A percentile compares a stretch with the other conserved stretches of the same genome.
These are phyloP conservation scores for Trissolcus basalis DNA, from an alignment of 1,140 invertebrate genomes.

Conservation along the genomic window DNA sequence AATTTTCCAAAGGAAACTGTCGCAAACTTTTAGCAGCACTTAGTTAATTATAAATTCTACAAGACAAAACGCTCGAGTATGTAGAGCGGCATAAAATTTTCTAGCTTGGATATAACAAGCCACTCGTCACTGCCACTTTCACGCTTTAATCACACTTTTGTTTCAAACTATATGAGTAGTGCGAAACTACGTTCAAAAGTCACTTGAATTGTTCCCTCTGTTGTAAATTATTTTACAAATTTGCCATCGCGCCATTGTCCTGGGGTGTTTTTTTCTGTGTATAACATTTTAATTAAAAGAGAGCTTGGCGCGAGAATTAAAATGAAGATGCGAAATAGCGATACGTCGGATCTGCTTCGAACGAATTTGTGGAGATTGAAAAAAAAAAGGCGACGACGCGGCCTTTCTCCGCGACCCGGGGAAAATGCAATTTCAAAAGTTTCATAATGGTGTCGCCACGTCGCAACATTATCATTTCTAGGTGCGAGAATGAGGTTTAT, in stretches of 20 bases:
- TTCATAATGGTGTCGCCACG: conserved; percentile 51
- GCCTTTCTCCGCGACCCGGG: conserved; percentile 5
- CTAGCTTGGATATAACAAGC: conserved; percentile 24
- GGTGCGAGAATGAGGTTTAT: conserved; percentile 57
- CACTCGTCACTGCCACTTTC: conserved; percentile 32
- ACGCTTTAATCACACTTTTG: conserved; percentile 43
- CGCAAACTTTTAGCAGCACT: conserved; percentile 26
- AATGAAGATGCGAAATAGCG: conserved; percentile 13
- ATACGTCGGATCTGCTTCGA: conserved; percentile 18
- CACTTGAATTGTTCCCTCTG: not conserved
- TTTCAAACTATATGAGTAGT: conserved; percentile 35
- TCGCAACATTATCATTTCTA: conserved; percentile 54
- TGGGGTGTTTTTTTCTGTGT: not conserved
- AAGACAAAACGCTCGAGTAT: conserved; percentile 26
- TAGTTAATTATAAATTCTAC: conserved; percentile 38
- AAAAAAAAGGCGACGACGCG: conserved; percentile 3
- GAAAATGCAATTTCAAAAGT: conserved; percentile 51
- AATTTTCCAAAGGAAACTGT: conserved; percentile 22
- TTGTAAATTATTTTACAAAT: not conserved
- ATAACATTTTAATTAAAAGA: conserved; percentile 23
- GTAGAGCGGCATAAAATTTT: conserved; percentile 19
- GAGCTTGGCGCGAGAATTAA: conserved; percentile 13
- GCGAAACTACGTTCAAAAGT: conserved; percentile 22
- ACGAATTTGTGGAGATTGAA: conserved; percentile 17
- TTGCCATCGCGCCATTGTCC: no score